phyloP scores from a whole-genome alignment of 2,113 vertebrate genomes.

The Spermophilus dauricus region DNA sequence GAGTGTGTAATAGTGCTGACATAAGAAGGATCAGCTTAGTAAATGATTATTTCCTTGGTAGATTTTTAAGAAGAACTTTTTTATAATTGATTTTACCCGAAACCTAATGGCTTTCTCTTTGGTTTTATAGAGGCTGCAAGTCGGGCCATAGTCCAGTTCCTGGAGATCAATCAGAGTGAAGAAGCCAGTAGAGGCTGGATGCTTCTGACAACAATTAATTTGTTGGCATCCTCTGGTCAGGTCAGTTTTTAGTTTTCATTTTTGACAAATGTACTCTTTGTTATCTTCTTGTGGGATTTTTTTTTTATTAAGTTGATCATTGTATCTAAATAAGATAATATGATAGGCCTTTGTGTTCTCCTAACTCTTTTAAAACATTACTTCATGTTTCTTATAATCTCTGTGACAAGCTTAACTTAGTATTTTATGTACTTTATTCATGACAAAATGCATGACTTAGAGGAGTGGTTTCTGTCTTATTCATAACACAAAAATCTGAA shows the following conservation, averaged over 20 bases:
- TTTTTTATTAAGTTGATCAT: not conserved
- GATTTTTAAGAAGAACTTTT: not conserved
- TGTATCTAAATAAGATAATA: not conserved
- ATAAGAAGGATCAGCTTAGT: not conserved
- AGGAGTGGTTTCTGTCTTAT: not conserved
- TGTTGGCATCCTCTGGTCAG: constrained; percentile 98
- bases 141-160: constrained; percentile 98
- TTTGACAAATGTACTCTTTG: not conserved
- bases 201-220: constrained; percentile 99
- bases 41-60: not conserved
- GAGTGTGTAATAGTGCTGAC: not conserved
- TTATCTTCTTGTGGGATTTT: not conserved
- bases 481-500: not conserved
- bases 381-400: not conserved
- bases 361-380: not conserved
- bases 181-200: constrained; percentile 99
- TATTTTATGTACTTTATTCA: not conserved
- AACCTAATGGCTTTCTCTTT: constrained; percentile 38
- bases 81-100: not conserved
- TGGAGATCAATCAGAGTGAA: constrained; percentile 99
- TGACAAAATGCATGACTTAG: not conserved
- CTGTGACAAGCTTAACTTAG: not conserved
- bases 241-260: constrained; percentile 86
- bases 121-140: constrained; percentile 95
- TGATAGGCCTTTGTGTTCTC: not conserved